Evolutionary conservation across 1,140 invertebrate species (phyloP), one percentile per base, ranked within the genome.

Genomic region (Drosophila murphyi): DNA sequence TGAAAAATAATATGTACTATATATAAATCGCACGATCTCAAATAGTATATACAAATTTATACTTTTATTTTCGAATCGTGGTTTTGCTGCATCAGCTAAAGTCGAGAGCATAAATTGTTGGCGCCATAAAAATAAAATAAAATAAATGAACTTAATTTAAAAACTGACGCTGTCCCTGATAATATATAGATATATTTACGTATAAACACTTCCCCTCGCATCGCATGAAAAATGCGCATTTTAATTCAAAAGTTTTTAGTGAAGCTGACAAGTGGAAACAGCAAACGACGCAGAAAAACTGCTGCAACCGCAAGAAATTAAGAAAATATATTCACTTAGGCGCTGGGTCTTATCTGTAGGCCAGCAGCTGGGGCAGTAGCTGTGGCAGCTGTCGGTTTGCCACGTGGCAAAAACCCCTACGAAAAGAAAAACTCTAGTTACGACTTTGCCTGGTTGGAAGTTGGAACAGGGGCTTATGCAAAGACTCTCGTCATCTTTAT

Each of bases 311-410:
- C 83, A 88, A 72, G 70, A 78, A 83, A 78, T n/a, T 80, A 80
- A 87, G 70, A 70, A 67, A 78, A 75, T 20, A 83, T 83, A 89
- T 89, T 87, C 76, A 88, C 80, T 83, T 77, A 73, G 68, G 29
- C 52, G 47, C 45, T 63, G 50, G 48, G 63, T 72, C 83, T 87
- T 87, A 87, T 87, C 82, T 83, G 7, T 12, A 34, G 34, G 34
- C 52, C 4, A 77, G 37, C 78, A 81, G 78, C 45, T 61, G 29
- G n/a, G 12, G 35, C 52, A 37, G 48, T n/a, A 37, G 39, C 2
- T 41, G 39, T 41, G 48, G 20, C 48, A 55, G 59, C 45, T 62
- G 45, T 47, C 32, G 10, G 48, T 37, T 48, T 28, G 47, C 32
- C 56, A 50, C 39, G 70, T 65, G 48, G 62, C 61, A 60, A 20